These are phyloP conservation scores for Oenanthe oenanthe DNA, from an alignment of 2,113 vertebrate genomes.

Conservation along the genomic window DNA sequence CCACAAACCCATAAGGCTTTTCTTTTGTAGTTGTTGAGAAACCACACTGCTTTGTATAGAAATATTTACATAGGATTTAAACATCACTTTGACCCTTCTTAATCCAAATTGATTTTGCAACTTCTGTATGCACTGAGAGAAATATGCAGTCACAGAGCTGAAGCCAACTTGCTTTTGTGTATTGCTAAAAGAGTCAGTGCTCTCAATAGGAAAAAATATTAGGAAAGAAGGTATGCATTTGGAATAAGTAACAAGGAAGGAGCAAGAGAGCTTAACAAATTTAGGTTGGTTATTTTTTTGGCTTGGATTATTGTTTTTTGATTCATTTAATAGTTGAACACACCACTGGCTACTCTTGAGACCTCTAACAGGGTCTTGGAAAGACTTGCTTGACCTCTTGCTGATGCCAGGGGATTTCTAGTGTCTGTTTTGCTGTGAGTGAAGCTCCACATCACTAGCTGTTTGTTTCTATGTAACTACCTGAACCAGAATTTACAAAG, in stretches of 20 bases:
- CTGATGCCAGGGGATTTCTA: not conserved
- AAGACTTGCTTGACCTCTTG: not conserved
- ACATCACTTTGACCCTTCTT: not conserved
- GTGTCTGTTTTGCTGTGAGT: not conserved
- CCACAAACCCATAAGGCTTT: not conserved
- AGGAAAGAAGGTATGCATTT: not conserved
- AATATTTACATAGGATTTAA: not conserved
- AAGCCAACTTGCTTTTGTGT: not conserved
- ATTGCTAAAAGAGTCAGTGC: not conserved
- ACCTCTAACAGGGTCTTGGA: not conserved
- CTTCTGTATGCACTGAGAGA: not conserved
- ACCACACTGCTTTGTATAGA: not conserved
- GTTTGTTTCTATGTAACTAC: not conserved
- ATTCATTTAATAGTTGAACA: not conserved
- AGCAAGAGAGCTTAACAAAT: not conserved
- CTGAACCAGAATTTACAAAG: not conserved
- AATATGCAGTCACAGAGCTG: not conserved
- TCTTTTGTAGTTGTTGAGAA: not conserved
- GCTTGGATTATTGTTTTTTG: not conserved
- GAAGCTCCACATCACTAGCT: not conserved
- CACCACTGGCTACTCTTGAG: not conserved
- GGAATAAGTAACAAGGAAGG: not conserved
- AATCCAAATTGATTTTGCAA: not conserved
- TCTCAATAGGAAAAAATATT: not conserved
- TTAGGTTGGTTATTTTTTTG: not conserved